phyloP scores from a whole-genome alignment of 2,888 invertebrate genomes.

The Athalia cordata region DNA sequence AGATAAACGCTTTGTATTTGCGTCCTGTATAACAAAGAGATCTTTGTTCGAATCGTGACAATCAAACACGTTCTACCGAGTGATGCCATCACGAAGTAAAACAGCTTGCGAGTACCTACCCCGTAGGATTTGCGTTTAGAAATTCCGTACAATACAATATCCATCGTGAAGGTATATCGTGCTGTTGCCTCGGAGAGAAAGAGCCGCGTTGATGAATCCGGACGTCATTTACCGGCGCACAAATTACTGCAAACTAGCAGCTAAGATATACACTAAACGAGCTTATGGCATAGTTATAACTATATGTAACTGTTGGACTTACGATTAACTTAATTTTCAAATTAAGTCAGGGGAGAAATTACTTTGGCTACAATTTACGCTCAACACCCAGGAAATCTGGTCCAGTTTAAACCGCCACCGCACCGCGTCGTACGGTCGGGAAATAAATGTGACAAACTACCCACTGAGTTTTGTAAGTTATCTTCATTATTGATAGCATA shows the following conservation, averaged over 20 bases:
- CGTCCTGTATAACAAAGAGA: slow-evolving; percentile 21
- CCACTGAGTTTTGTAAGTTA: neutral
- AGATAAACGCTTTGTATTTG: neutral
- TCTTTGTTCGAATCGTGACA: slow-evolving; percentile 25
- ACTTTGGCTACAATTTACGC: slow-evolving; percentile 24
- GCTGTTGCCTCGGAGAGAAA: neutral
- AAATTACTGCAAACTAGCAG: slow-evolving; percentile 20
- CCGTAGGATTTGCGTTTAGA: too few species aligned
- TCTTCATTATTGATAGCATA: too few species aligned
- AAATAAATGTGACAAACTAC: neutral
- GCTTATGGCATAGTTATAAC: neutral
- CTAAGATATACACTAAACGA: neutral
- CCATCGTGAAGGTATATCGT: neutral
- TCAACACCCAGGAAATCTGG: slow-evolving; percentile 16
- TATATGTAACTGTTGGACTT: neutral
- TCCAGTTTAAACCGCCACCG: neutral
- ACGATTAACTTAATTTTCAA: slow-evolving; percentile 32
- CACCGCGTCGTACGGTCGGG: too few species aligned
- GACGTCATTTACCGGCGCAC: neutral
- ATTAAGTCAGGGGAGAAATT: slow-evolving; percentile 29
- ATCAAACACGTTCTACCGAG: slow-evolving; percentile 1
- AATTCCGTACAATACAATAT: neutral
- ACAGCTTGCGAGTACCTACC: neutral
- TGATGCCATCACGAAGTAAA: slow-evolving; percentile 5
- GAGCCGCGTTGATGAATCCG: neutral